These are phyloP conservation scores for Holocentrus rufus DNA, from an alignment of 2,797 vertebrate genomes.

Conservation along the genomic window DNA sequence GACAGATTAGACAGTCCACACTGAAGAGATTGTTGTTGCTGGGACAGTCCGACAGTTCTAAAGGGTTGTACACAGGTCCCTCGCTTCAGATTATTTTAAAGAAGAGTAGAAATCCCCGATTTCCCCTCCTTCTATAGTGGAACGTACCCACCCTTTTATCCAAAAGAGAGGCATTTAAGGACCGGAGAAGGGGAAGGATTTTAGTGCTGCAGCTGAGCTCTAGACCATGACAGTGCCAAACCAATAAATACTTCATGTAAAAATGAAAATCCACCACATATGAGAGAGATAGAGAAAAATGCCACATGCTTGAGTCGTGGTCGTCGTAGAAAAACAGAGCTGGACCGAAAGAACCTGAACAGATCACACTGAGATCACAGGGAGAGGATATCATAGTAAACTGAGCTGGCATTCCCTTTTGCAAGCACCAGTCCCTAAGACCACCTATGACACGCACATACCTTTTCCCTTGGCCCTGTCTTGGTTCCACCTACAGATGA, in stretches of 20 bases:
- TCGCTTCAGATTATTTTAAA: constrained; percentile 31
- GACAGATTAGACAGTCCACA: constrained; percentile 44
- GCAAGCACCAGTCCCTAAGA: constrained; percentile 56
- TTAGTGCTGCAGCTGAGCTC: constrained; percentile 66
- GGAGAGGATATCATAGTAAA: constrained; percentile 41
- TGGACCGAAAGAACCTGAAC: constrained; percentile 48
- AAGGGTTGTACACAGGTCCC: constrained; percentile 42
- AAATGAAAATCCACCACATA: constrained; percentile 75
- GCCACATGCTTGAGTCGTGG: constrained; percentile 66
- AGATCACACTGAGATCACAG: constrained; percentile 58
- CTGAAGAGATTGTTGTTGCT: constrained; percentile 35
- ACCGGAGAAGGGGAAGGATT: constrained; percentile 32
- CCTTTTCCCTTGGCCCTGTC: constrained; percentile 31
- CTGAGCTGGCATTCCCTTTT: constrained; percentile 56
- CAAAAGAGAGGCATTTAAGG: neutral
- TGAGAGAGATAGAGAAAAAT: constrained; percentile 58
- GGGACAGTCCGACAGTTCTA: constrained; percentile 37
- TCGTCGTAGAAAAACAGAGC: constrained; percentile 40
- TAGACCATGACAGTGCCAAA: constrained; percentile 77
- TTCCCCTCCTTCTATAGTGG: constrained; percentile 3
- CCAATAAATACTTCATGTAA: constrained; percentile 89
- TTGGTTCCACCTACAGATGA: constrained; percentile 58
- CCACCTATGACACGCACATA: constrained; percentile 17
- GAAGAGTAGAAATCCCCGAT: constrained; percentile 11
- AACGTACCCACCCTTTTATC: constrained; percentile 17